Base-by-base conservation (phyloP, 2,113 vertebrate genomes). In the Uropsilus gracilis region DNA sequence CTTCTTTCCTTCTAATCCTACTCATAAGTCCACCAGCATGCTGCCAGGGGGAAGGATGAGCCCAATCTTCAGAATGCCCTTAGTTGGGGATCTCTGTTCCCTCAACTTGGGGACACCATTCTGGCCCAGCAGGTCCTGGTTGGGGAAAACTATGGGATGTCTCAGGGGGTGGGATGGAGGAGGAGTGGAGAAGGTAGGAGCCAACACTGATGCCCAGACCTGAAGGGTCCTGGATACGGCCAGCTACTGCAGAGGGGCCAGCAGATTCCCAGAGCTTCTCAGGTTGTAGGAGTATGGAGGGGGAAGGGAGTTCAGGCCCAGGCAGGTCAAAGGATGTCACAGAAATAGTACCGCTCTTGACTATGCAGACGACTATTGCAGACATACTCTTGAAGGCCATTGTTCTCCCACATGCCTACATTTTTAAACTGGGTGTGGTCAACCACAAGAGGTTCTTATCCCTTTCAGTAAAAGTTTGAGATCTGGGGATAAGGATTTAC, bases 341-440 rank as follows among this genome's bases (percentile, higher is more conserved):
- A 86, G 72, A 84, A 84, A 92, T 14, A 61, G 46, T 57, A 42
- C 12, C 20, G 53, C 14, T 83, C 46, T 64, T 34, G 46, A 87
- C 61, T 68, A 89, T n/a, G 9, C 86, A 85, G 55, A 34, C 73
- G 55, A 42, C 50, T 28, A 0, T 2, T 14, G 0, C 4, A 48
- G 68, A 77, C 30, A 37, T 68, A 85, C 63, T 83, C 73, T 71
- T 71, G 48, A 90, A 91, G 42, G 63, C 86, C 92, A 44, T 44
- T 87, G 87, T 75, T 92, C 95, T 82, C 64, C 88, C 32, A 3
- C 24, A 14, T 59, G 17, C 50, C 66, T 53, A 64, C 63, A 50
- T 76, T 92, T 83, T 82, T 84, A 34, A 71, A 80, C 80, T 89
- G 94, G 92, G 95, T 95, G 94, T 90, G 96, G 92, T 66, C 90